Conservation (phyloP, 2,113 vertebrate genomes). For the Chelonoidis abingdonii region DNA sequence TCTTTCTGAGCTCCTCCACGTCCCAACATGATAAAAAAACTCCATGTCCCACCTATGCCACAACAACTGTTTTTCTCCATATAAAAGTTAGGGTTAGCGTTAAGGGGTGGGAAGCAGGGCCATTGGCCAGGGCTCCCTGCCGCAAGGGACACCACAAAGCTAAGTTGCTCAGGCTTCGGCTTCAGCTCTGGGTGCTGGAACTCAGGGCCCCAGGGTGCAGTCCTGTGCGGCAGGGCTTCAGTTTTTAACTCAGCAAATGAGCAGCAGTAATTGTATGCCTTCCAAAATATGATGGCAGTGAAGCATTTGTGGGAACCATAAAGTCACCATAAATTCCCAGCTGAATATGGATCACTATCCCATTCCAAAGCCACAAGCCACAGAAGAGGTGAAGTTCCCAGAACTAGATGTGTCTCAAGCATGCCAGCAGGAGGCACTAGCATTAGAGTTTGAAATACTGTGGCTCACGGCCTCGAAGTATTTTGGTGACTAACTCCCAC, state of each 20-base stretch:
- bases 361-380: slow-evolving; percentile 69
- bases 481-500: neutral
- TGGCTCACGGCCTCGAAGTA: neutral
- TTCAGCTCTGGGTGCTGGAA: too few species aligned
- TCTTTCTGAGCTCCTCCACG: too few species aligned
- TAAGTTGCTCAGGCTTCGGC: too few species aligned
- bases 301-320: slow-evolving; percentile 74
- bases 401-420: slow-evolving; percentile 16
- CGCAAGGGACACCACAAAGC: too few species aligned
- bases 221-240: too few species aligned
- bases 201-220: too few species aligned
- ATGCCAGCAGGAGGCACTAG: slow-evolving; percentile 63
- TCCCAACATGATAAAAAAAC: too few species aligned
- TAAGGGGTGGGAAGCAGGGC: too few species aligned
- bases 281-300: slow-evolving; percentile 72
- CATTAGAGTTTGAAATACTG: neutral
- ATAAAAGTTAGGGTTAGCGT: too few species aligned
- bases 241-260: slow-evolving; percentile 50
- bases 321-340: slow-evolving; percentile 75
- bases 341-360: slow-evolving; percentile 75
- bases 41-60: too few species aligned
- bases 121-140: too few species aligned
- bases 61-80: too few species aligned
- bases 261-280: slow-evolving; percentile 68
- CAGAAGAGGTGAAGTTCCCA: slow-evolving; percentile 35